These are phyloP conservation scores for Volucella inanis DNA, from an alignment of 2,888 invertebrate species.

Conservation along the genomic window DNA sequence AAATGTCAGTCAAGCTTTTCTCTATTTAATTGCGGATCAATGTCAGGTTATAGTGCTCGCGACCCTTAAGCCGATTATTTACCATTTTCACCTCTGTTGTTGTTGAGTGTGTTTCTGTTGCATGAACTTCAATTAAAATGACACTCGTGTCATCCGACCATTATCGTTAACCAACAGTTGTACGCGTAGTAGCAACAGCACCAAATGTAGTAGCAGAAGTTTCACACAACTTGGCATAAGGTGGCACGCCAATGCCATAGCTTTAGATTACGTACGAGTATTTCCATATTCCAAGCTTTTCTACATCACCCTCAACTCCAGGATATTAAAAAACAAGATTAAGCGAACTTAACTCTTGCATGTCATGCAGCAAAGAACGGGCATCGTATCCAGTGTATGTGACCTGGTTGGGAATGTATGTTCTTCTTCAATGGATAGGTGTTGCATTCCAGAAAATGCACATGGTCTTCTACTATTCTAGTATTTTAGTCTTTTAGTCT, in stretches of 20 bases:
- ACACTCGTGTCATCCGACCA: slow-evolving; percentile 62
- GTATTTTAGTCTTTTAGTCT: background rate
- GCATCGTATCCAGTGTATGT: slow-evolving; percentile 46
- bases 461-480: background rate
- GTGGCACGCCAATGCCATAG: slow-evolving; percentile 62
- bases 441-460: slow-evolving; percentile 38
- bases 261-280: slow-evolving; percentile 29
- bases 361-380: slow-evolving; percentile 41
- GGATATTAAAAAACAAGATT: slow-evolving; percentile 63
- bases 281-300: slow-evolving; percentile 44
- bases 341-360: slow-evolving; percentile 55
- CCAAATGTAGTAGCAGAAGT: slow-evolving; percentile 13
- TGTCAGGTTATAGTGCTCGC: slow-evolving; percentile 48
- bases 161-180: slow-evolving; percentile 33
- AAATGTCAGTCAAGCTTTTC: slow-evolving; percentile 9
- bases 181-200: too few species aligned
- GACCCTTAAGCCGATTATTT: slow-evolving; percentile 41
- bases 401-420: slow-evolving; percentile 57
- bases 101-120: slow-evolving; percentile 14
- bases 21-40: slow-evolving; percentile 50
- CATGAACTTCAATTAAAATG: slow-evolving; percentile 64
- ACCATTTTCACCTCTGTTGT: slow-evolving; percentile 14
- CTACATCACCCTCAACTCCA: slow-evolving; percentile 13
- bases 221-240: slow-evolving; percentile 33
- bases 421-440: slow-evolving; percentile 39